phyloP scores from a whole-genome alignment of 2,113 vertebrate species.

The Brevimyrus niger region DNA sequence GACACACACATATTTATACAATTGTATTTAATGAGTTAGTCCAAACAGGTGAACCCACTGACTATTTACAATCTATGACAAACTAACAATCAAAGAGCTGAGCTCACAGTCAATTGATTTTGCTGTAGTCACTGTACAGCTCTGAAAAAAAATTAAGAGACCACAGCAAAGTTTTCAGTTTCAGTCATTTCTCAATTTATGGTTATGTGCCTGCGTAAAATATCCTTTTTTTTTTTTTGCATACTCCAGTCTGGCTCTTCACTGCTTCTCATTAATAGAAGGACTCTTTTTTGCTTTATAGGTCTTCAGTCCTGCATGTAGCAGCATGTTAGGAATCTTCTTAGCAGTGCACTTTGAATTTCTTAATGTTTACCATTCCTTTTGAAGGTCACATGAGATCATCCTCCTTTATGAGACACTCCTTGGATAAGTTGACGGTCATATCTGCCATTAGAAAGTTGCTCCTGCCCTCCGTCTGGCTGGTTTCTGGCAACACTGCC shows the following conservation, averaged over 20 bases:
- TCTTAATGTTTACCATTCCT: background rate
- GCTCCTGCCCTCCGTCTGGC: background rate
- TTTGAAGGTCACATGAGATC: background rate
- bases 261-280: background rate
- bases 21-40: background rate
- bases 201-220: background rate
- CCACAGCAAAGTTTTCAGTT: background rate
- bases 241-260: background rate
- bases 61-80: background rate
- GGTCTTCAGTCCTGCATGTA: background rate
- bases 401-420: background rate
- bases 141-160: background rate
- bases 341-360: background rate
- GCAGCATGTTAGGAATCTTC: too few relatives aligned
- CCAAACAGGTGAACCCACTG: background rate
- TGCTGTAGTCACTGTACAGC: background rate
- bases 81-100: background rate
- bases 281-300: background rate
- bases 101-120: background rate
- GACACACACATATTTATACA: background rate
- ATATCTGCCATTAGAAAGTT: background rate
- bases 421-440: background rate
- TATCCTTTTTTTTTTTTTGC: background rate
- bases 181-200: background rate
- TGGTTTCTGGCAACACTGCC: background rate